Percentiles rank a stretch among this genome's conserved stretches.
Evolutionary conservation across 37 sponge, comb jelly and placozoan species (phyloP).

Genomic region (Petrosia ficiformis): DNA sequence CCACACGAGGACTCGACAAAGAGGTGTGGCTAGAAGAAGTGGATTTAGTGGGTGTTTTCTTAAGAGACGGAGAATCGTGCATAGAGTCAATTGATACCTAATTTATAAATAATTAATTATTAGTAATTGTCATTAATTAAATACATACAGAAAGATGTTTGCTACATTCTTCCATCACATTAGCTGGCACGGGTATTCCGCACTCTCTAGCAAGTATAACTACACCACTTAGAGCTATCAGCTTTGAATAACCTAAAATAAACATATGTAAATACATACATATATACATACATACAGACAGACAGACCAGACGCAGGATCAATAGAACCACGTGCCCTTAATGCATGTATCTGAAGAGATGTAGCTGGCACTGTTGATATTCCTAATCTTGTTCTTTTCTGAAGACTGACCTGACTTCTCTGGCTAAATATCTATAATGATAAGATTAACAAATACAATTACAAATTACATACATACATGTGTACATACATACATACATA

Average conservation of each 20-base stretch:
- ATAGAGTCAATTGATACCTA: neutral
- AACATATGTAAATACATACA: neutral
- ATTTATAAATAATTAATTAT: too few species aligned
- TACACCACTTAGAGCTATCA: conserved; percentile 36
- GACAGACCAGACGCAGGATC: conserved; percentile 26
- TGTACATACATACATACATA: neutral
- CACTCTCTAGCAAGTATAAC: conserved; percentile 31
- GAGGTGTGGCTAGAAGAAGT: neutral
- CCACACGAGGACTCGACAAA: neutral
- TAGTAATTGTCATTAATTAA: neutral
- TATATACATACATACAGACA: neutral
- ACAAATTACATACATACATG: neutral
- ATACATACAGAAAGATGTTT: too few species aligned
- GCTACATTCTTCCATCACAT: conserved; percentile 16
- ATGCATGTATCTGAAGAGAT: conserved; percentile 55
- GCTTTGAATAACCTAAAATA: conserved; percentile 27
- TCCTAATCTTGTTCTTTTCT: conserved; percentile 27
- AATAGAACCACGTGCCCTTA: conserved; percentile 40
- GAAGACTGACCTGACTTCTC: conserved; percentile 31
- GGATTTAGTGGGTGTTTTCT: neutral
- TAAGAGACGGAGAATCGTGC: neutral
- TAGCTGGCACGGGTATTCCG: conserved; percentile 23
- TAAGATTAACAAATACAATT: neutral
- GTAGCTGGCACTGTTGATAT: conserved; percentile 47
- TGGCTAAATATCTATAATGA: conserved; percentile 15